A percentile compares a stretch with the other conserved stretches of the same genome.
Evolutionary conservation across 2,113 vertebrate genomes (phyloP).

Genomic region (Tachuris rubrigastra): DNA sequence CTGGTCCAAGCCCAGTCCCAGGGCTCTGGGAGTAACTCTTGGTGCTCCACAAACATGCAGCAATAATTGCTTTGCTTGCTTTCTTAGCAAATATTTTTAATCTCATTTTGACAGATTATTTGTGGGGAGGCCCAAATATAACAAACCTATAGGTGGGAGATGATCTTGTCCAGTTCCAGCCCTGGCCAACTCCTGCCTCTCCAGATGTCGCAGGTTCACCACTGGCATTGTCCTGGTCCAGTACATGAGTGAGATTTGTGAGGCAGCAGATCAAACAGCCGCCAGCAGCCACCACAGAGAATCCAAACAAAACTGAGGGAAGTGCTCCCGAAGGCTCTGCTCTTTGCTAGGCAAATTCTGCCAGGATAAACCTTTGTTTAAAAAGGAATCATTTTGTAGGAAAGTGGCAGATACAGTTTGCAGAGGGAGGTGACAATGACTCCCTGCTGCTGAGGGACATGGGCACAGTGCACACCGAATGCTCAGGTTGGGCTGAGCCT

Average conservation of each 20-base stretch:
- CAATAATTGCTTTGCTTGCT: neutral
- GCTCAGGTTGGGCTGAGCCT: neutral
- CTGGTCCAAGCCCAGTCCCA: neutral
- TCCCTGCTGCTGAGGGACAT: neutral
- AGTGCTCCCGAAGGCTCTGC: neutral
- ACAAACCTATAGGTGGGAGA: neutral
- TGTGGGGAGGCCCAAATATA: neutral
- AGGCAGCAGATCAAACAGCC: accelerated
- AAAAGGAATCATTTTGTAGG: neutral
- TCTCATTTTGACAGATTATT: neutral
- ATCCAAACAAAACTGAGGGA: neutral
- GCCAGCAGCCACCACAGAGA: neutral
- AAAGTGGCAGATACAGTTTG: neutral
- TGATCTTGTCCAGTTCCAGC: neutral
- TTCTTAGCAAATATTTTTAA: neutral
- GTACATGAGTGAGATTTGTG: neutral
- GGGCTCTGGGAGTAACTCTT: neutral
- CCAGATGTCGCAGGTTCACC: neutral
- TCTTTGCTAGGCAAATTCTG: neutral
- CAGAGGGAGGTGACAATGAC: neutral
- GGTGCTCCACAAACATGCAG: neutral
- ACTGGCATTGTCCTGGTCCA: accelerated
- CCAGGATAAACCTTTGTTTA: neutral
- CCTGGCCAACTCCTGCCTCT: neutral
- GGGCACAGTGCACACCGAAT: neutral